These are phyloP conservation scores for Balaenoptera acutorostrata DNA, from an alignment of 2,113 vertebrate species.

Conservation along the genomic window DNA sequence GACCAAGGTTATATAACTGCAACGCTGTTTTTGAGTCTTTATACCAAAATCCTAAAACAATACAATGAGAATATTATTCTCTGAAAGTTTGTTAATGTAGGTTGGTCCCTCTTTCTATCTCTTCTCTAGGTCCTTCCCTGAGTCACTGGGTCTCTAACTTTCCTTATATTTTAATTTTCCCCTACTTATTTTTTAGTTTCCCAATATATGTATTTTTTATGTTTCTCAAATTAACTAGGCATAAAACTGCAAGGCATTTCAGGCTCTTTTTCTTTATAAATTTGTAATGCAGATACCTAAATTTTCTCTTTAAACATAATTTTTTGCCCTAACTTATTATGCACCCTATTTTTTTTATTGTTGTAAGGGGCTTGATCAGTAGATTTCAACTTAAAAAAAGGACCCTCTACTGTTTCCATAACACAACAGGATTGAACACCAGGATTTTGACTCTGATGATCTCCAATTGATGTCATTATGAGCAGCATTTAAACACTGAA, in stretches of 20 bases:
- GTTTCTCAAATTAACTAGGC: background rate
- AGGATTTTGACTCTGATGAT: background rate
- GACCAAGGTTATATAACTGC: background rate
- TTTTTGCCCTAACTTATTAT: background rate
- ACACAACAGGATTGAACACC: background rate
- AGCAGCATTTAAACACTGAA: background rate
- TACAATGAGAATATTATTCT: background rate
- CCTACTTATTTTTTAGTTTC: background rate
- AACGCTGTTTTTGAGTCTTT: background rate
- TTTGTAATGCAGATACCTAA: background rate
- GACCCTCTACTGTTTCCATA: background rate
- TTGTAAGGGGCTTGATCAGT: background rate
- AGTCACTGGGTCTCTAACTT: background rate
- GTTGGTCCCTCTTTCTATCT: background rate
- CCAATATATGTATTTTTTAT: background rate
- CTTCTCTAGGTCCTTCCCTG: background rate
- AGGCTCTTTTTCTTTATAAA: background rate
- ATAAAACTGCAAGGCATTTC: background rate
- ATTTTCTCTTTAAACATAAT: background rate
- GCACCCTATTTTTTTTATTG: background rate
- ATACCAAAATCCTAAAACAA: background rate
- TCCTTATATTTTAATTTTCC: background rate
- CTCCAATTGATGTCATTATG: background rate
- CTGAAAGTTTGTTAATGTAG: background rate
- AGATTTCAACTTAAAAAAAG: background rate